Evolutionary conservation across 1,140 invertebrate genomes (phyloP).

Genomic region (Amphibalanus amphitrite): DNA sequence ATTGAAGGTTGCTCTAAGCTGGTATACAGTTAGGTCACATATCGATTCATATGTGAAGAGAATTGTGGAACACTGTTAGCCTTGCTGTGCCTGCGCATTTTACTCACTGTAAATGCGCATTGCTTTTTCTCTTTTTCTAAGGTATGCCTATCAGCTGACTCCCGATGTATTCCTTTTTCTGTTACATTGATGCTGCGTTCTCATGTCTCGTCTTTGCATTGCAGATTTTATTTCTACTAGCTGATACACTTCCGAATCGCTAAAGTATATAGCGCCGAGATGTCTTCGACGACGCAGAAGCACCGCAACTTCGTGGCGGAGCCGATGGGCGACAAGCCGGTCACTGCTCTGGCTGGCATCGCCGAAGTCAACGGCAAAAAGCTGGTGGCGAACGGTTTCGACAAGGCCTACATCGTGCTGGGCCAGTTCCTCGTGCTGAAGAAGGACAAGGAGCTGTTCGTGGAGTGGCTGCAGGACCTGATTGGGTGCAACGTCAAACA

Average conservation of each 20-base stretch:
- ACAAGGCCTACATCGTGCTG: slow-evolving; percentile 89
- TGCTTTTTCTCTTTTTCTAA: too few relatives aligned
- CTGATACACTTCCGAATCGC: too few relatives aligned
- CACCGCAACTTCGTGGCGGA: slow-evolving; percentile 84
- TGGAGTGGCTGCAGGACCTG: slow-evolving; percentile 91
- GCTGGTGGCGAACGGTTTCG: slow-evolving; percentile 63
- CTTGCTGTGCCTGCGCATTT: too few relatives aligned
- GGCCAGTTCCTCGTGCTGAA: slow-evolving; percentile 92
- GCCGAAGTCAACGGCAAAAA: slow-evolving; percentile 77
- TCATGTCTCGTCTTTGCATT: slow-evolving; percentile 15
- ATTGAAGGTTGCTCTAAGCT: too few relatives aligned
- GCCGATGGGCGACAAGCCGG: slow-evolving; percentile 85
- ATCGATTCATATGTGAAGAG: too few relatives aligned
- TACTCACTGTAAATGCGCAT: too few relatives aligned
- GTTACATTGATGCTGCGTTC: too few relatives aligned
- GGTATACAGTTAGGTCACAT: too few relatives aligned
- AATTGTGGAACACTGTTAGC: too few relatives aligned
- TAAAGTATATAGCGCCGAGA: slow-evolving; percentile 23
- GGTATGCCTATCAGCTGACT: too few relatives aligned
- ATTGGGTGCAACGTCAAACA: slow-evolving; percentile 81
- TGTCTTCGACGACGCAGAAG: slow-evolving; percentile 86
- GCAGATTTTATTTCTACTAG: too few relatives aligned
- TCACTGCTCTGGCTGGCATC: slow-evolving; percentile 80
- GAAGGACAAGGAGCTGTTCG: slow-evolving; percentile 88
- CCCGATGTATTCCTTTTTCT: too few relatives aligned